Evolutionary conservation across 2,113 vertebrate genomes (phyloP).

Genomic region (Geothlypis trichas): DNA sequence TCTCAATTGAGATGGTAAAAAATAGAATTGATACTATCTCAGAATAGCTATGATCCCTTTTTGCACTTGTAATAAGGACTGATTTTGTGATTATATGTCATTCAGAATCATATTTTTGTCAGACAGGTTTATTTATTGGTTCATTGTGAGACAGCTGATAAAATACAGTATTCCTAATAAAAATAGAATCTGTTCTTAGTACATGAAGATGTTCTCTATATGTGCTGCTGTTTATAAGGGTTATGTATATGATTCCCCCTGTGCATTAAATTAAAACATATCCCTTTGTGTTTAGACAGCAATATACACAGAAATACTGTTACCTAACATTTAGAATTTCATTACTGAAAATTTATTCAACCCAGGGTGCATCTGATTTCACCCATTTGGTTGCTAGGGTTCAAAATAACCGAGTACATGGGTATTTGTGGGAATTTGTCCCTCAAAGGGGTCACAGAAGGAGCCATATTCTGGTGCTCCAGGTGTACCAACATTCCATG

Average conservation of each 20-base stretch:
- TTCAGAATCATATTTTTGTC: background rate
- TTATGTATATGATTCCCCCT: background rate
- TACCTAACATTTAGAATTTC: background rate
- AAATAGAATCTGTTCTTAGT: background rate
- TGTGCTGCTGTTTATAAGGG: background rate
- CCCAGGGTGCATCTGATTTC: background rate
- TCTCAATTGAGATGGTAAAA: background rate
- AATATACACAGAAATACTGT: background rate
- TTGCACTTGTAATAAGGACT: background rate
- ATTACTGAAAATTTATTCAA: background rate
- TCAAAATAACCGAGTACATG: background rate
- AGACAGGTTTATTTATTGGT: background rate
- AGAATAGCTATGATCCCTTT: background rate
- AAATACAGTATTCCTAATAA: background rate
- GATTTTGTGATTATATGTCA: background rate
- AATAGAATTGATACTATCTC: background rate
- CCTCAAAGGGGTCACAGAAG: accelerated
- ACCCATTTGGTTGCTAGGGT: background rate
- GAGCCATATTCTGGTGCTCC: background rate
- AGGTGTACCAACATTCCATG: accelerated
- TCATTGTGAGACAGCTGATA: background rate
- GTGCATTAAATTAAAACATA: background rate
- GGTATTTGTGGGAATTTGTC: background rate
- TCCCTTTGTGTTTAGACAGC: background rate
- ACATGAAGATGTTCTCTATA: background rate